phyloP scores from a whole-genome alignment of 2,888 invertebrate species.

The Julus scanicus region DNA sequence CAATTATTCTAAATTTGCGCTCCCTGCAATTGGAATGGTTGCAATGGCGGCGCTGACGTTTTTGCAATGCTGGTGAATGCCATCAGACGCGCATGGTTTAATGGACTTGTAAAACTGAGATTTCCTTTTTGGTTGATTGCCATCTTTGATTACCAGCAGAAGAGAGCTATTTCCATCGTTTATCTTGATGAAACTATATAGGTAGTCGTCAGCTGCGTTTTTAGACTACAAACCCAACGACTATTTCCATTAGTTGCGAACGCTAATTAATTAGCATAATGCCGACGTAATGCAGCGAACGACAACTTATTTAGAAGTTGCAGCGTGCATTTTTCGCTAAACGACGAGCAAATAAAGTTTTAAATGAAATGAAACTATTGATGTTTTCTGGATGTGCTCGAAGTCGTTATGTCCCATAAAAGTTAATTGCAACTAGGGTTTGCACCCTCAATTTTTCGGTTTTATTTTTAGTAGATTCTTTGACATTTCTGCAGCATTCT shows the following conservation, averaged over 20 bases:
- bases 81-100: slow-evolving; percentile 24
- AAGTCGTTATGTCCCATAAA: background rate
- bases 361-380: background rate
- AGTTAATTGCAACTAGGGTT: background rate
- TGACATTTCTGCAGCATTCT: background rate
- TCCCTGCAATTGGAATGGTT: slow-evolving; percentile 10
- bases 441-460: background rate
- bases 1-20: background rate
- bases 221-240: slow-evolving; percentile 24
- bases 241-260: slow-evolving; percentile 32
- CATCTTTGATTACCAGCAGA: slow-evolving; percentile 32
- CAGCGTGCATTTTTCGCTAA: background rate
- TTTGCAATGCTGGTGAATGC: background rate
- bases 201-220: slow-evolving; percentile 38
- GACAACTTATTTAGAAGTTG: slow-evolving; percentile 30
- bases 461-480: background rate
- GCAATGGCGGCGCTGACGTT: background rate
- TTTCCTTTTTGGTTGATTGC: slow-evolving; percentile 42
- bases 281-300: slow-evolving; percentile 22
- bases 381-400: background rate
- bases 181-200: slow-evolving; percentile 42
- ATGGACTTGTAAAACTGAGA: slow-evolving; percentile 39
- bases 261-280: slow-evolving; percentile 37
- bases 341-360: background rate
- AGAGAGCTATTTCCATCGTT: slow-evolving; percentile 42